Conservation (phyloP, 1,140 invertebrate species). For the Hyposmocoma kahamanoa region DNA sequence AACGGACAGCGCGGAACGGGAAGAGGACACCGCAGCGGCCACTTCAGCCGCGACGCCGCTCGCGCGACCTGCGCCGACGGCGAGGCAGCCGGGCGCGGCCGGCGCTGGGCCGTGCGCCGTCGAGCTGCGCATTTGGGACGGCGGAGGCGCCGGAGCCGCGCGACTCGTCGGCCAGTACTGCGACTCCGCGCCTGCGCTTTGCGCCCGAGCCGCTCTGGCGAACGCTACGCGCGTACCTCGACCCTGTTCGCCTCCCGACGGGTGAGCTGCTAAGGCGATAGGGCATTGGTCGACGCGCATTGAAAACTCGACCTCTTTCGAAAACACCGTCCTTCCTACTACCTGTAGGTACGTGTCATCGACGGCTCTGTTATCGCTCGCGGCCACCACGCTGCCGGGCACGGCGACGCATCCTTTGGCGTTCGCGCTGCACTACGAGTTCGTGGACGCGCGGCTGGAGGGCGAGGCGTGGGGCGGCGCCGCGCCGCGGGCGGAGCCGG, state of each 20-base stretch:
- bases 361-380: conserved; percentile 57
- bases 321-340: too few species aligned
- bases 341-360: conserved; percentile 78
- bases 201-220: conserved; percentile 85
- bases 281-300: too few species aligned
- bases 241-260: conserved; percentile 84
- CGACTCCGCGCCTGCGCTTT: conserved; percentile 83
- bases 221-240: conserved; percentile 83
- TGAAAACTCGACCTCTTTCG: too few species aligned
- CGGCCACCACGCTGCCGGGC: conserved; percentile 74
- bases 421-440: conserved; percentile 85
- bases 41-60: conserved; percentile 6
- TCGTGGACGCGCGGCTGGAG: conserved; percentile 84
- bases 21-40: conserved; percentile 28
- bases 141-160: conserved; percentile 54
- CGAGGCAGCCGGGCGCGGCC: conserved; percentile 21
- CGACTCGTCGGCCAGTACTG: conserved; percentile 78
- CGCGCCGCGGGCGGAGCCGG: conserved; percentile 34
- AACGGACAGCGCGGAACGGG: conserved; percentile 44
- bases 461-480: conserved; percentile 41
- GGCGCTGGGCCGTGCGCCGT: conserved; percentile 69
- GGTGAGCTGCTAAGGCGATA: conserved; percentile 40
- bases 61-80: conserved; percentile 11
- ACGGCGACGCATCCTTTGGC: conserved; percentile 80
- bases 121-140: conserved; percentile 77